Evolutionary conservation across 2,888 invertebrate species (phyloP), one percentile per base, ranked within the genome.

Genomic region (Pyrgus malvae): DNA sequence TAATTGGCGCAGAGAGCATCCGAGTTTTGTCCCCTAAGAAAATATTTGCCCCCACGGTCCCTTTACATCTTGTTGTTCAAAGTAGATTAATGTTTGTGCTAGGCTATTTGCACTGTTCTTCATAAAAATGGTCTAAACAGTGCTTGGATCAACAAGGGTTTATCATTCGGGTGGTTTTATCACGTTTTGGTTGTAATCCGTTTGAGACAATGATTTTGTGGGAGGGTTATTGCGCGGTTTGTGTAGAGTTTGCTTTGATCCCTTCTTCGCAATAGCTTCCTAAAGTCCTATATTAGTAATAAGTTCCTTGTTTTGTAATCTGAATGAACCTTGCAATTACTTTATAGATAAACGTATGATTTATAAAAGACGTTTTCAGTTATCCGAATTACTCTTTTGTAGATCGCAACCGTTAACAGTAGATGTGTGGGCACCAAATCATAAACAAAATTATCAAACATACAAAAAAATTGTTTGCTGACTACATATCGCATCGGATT

Each of bases 41-140:
- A 90, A 90, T 84, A 89, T 89, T 89, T 79, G 80, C 80, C 70
- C 64, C 55, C 64, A 62, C 61, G 70, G 80, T 79, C 85, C 85
- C 87, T 83, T 83, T 86, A 84, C 83, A 83, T 88, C 83, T 82
- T 80, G 87, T 84, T 87, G 83, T 85, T 82, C 85, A 81, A 83
- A 86, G 83, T 80, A 88, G 90, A 89, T 89, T 89, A 89, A 87
- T 90, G 89, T 89, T 90, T 89, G 85, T 83, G 69, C 79, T 71
- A 66, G 73, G 67, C 68, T 89, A 85, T 90, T 90, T 90, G 75
- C 80, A 75, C 81, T 70, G 82, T 81, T 80, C 84, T 86, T 89
- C 87, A 90, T 90, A 89, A 90, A 90, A 89, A 89, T 83, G 78
- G 79, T 78, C 72, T 69, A 78, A 85, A 86, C 83, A 81, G 77